Evolutionary conservation across 2,797 vertebrate species (phyloP), one percentile per base, ranked within the genome.

Genomic region (Cottoperca gobio): DNA sequence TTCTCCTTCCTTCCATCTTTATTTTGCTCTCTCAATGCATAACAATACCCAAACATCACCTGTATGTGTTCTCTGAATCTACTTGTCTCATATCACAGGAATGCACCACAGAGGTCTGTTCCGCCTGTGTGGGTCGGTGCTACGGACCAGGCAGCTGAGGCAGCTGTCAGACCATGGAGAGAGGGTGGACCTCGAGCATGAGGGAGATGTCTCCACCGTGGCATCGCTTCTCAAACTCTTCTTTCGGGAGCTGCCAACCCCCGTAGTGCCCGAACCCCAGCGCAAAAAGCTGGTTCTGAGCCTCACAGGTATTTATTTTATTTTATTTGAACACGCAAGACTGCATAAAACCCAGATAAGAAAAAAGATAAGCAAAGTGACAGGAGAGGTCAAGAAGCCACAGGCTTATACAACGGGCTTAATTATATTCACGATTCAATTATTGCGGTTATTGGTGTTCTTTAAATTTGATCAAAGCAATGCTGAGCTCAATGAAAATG

Each of bases 201-300:
- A 93, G 48, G 92, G 86, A 31, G 95, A 96, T 43, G 85, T 96
- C 59, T 84, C 93, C 62, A 94, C 93, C 10, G 93, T 95, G 53
- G 94, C 95, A n/a, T 94, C 95, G 3, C 93, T 97, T 21, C 91
- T 97, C 45, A 97, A 97, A 85, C 92, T 95, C 33, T 97, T 96
- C 86, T 77, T 97, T 33, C 92, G 95, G 70, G 96, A 96, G 76
- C 86, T 97, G 14, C 96, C 95, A 8, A 85, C 87, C 40, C 92
- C 95, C 45, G 23, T 96, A 52, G 88, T 97, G 59, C 95, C 95
- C 1, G 94, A 95, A 40, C 39, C 73, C 24, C 75, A 93, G n/a
- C 92, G 90, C 28, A 80, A 78, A 72, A 83, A 79, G 57, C 73
- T 96, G 73, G 62, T 95, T 49, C 69, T 82, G 46, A 74, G 73